Conservation (phyloP, 1,140 invertebrate species). For the Teleogryllus occipitalis region DNA sequence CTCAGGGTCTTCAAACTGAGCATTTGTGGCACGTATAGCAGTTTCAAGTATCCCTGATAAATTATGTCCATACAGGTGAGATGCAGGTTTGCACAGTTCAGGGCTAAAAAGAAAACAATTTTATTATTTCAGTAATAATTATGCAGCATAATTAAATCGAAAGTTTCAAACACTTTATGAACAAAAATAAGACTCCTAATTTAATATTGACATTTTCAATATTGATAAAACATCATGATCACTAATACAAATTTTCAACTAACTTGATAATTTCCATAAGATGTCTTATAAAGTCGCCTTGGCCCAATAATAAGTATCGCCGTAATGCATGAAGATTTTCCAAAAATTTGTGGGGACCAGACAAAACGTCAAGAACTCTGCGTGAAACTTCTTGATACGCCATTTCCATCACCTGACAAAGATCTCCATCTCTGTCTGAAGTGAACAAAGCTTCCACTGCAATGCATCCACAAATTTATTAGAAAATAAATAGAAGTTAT, state of each 20-base stretch:
- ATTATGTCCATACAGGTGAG: slow-evolving; percentile 78
- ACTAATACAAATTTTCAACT: slow-evolving; percentile 18
- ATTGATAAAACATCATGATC: too few species aligned
- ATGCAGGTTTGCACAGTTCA: slow-evolving; percentile 84
- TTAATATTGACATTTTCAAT: too few species aligned
- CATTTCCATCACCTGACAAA: slow-evolving; percentile 69
- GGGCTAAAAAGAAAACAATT: slow-evolving; percentile 39
- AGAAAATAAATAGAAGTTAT: neutral
- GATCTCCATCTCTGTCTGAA: slow-evolving; percentile 59
- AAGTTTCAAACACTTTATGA: too few species aligned
- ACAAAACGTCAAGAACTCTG: slow-evolving; percentile 76
- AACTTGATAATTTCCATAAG: slow-evolving; percentile 86
- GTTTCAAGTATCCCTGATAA: slow-evolving; percentile 82
- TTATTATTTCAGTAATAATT: too few species aligned
- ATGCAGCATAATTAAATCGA: too few species aligned
- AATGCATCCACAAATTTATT: slow-evolving; percentile 23
- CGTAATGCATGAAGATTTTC: slow-evolving; percentile 87
- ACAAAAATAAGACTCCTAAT: too few species aligned
- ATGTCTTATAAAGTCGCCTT: slow-evolving; percentile 92
- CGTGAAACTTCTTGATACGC: slow-evolving; percentile 81
- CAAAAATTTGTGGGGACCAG: slow-evolving; percentile 78
- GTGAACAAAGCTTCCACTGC: slow-evolving; percentile 57
- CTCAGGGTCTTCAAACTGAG: slow-evolving; percentile 87
- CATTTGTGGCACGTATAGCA: slow-evolving; percentile 87
- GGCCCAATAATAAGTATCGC: slow-evolving; percentile 82